Percentiles rank a stretch among this genome's conserved stretches.
These are phyloP conservation scores for Gerris lacustris DNA, from an alignment of 2,888 invertebrate species.

Conservation along the genomic window DNA sequence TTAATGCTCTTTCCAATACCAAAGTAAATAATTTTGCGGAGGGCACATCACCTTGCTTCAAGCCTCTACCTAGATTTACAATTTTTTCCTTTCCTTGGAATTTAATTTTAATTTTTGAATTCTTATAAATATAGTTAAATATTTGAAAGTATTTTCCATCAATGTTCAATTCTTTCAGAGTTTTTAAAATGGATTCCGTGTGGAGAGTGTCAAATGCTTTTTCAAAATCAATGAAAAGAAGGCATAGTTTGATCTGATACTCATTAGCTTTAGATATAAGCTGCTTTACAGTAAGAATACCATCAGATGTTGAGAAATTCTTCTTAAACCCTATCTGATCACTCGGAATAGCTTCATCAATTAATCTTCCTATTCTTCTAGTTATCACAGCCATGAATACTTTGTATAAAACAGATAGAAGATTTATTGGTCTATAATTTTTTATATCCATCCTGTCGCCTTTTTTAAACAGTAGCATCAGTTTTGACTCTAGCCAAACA, in stretches of 20 bases:
- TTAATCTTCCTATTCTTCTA: background rate
- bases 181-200: constrained; percentile 4
- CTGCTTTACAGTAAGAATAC: constrained; percentile 4
- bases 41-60: constrained; percentile 10
- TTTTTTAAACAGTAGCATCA: constrained; percentile 11
- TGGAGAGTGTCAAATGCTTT: constrained; percentile 3
- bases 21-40: background rate
- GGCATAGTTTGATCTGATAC: constrained; percentile 9
- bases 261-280: constrained; percentile 6
- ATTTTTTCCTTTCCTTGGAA: background rate
- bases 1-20: background rate
- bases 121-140: constrained; percentile 9
- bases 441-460: constrained; percentile 10
- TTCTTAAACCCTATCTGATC: constrained; percentile 11
- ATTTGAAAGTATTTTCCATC: constrained; percentile 5
- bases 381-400: constrained; percentile 8
- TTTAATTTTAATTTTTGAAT: background rate
- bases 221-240: constrained; percentile 1
- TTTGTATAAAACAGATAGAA: constrained; percentile 11
- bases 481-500: constrained; percentile 6
- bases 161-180: background rate
- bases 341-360: background rate
- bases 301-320: constrained; percentile 9
- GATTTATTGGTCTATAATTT: constrained; percentile 11
- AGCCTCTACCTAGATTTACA: constrained; percentile 1